Evolutionary conservation across 2,797 vertebrate species (phyloP).

Genomic region (Brachyalestes nurse): DNA sequence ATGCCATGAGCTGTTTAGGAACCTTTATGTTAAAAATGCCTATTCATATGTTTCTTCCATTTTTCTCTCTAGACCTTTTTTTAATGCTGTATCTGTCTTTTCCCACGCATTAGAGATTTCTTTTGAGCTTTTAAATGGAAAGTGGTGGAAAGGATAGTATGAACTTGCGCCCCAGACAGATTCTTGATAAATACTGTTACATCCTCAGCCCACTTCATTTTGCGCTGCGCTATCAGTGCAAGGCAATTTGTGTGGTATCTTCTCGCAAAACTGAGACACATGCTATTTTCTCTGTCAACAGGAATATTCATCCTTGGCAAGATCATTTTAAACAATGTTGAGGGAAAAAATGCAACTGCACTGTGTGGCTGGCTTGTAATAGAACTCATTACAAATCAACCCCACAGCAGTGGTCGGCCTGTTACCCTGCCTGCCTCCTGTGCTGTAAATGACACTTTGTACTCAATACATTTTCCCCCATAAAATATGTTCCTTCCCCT

Average conservation of each 20-base stretch:
- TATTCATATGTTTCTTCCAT: neutral
- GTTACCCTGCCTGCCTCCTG: slow-evolving; percentile 19
- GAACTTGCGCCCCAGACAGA: slow-evolving; percentile 26
- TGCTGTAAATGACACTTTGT: slow-evolving; percentile 38
- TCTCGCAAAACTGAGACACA: slow-evolving; percentile 8
- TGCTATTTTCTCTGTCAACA: slow-evolving; percentile 4
- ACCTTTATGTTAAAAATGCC: neutral
- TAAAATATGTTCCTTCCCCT: slow-evolving; percentile 13
- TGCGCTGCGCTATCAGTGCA: slow-evolving; percentile 8
- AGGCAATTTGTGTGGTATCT: slow-evolving; percentile 21
- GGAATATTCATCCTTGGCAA: neutral
- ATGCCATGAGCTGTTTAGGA: neutral
- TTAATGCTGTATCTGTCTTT: neutral
- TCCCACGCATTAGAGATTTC: slow-evolving; percentile 6
- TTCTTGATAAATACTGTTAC: slow-evolving; percentile 25
- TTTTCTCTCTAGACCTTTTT: neutral
- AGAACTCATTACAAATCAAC: slow-evolving; percentile 33
- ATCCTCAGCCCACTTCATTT: slow-evolving; percentile 18
- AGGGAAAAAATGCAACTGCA: neutral
- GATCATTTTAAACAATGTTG: slow-evolving; percentile 9
- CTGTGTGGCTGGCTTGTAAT: slow-evolving; percentile 18
- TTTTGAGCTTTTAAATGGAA: slow-evolving; percentile 23
- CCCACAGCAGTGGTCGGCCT: neutral
- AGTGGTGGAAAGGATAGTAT: slow-evolving; percentile 14
- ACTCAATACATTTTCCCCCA: slow-evolving; percentile 10